Evolutionary conservation across 1,140 invertebrate species (phyloP).

Genomic region (Carcinoscorpius rotundicauda): DNA sequence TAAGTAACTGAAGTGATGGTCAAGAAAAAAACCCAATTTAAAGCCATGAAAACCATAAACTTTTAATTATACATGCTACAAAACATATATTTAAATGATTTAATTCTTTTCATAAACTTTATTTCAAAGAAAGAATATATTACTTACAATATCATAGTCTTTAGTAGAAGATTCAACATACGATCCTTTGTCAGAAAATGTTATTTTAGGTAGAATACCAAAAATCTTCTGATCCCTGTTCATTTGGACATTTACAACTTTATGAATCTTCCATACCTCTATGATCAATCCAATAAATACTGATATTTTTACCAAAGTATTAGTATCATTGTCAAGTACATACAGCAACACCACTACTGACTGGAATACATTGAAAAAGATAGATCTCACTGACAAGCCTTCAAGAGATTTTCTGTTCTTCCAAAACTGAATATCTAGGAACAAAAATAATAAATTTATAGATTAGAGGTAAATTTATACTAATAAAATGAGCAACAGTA

Average conservation of each 20-base stretch:
- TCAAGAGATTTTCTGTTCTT: slow-evolving; percentile 93
- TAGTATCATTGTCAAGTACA: slow-evolving; percentile 97
- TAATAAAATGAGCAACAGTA: not conserved
- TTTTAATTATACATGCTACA: too few relatives aligned
- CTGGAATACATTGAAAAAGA: slow-evolving; percentile 99
- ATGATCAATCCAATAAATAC: slow-evolving; percentile 90
- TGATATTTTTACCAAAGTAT: slow-evolving; percentile 84
- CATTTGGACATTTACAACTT: slow-evolving; percentile 59
- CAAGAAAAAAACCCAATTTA: slow-evolving; percentile 7
- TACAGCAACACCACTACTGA: slow-evolving; percentile 88
- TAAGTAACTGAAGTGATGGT: too few relatives aligned
- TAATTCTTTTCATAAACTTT: too few relatives aligned
- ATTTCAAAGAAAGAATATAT: slow-evolving; percentile 6
- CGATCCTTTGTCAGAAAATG: slow-evolving; percentile 85
- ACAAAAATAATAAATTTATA: slow-evolving; percentile 21
- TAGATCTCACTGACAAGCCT: slow-evolving; percentile 91
- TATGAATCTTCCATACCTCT: slow-evolving; percentile 99
- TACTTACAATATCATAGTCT: slow-evolving; percentile 66
- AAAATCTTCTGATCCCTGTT: slow-evolving; percentile 57
- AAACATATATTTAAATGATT: too few relatives aligned
- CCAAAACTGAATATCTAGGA: slow-evolving; percentile 97
- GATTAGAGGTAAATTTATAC: not conserved
- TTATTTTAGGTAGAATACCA: slow-evolving; percentile 66
- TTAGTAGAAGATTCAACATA: slow-evolving; percentile 92
- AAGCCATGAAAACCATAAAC: slow-evolving; percentile 1